These are phyloP conservation scores for Gallinago media DNA, from an alignment of 2,113 vertebrate species.

Conservation along the genomic window DNA sequence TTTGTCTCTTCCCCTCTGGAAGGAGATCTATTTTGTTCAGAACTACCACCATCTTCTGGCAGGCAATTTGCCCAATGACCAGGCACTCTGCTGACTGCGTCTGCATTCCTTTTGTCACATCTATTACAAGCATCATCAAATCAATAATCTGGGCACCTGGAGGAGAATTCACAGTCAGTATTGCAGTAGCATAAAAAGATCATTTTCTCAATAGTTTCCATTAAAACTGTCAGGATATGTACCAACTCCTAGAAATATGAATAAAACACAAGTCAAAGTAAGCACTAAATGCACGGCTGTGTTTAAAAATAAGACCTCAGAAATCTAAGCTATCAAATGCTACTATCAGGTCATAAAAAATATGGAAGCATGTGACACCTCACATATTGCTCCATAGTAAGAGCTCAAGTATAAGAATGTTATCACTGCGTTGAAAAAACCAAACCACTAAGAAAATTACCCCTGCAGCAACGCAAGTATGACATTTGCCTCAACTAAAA, in stretches of 20 bases:
- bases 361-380: background rate
- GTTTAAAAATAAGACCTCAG: background rate
- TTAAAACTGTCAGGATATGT: background rate
- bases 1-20: slow-evolving; percentile 87
- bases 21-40: slow-evolving; percentile 96
- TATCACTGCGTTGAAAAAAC: background rate
- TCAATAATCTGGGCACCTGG: slow-evolving; percentile 98
- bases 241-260: background rate
- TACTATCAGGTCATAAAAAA: accelerated
- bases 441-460: background rate
- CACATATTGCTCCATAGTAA: background rate
- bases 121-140: slow-evolving; percentile 97
- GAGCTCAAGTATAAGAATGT: background rate
- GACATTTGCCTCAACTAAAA: background rate
- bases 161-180: slow-evolving; percentile 43
- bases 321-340: background rate
- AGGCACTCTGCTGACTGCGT: slow-evolving; percentile 98
- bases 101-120: slow-evolving; percentile 97
- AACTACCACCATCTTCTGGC: slow-evolving; percentile 93
- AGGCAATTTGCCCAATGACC: slow-evolving; percentile 95
- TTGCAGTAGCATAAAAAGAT: background rate
- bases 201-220: background rate
- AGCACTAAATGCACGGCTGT: background rate
- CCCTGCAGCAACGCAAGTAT: background rate
- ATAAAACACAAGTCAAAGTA: background rate